Evolutionary conservation across 2,797 vertebrate genomes (phyloP).

Genomic region (Cheirogaleus major): DNA sequence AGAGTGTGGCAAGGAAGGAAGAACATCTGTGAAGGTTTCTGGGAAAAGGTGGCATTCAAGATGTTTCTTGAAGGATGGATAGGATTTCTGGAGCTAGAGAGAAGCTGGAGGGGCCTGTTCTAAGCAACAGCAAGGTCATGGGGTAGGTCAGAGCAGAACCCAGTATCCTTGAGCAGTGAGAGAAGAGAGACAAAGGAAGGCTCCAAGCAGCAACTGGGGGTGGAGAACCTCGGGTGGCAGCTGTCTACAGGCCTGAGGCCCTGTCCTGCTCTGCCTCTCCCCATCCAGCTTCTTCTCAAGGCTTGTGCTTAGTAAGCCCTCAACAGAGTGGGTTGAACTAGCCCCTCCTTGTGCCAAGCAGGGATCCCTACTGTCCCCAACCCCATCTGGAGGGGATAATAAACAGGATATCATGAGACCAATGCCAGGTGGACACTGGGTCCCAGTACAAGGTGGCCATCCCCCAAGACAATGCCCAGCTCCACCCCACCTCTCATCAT

Average conservation of each 20-base stretch:
- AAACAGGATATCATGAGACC: not conserved
- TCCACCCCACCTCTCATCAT: not conserved
- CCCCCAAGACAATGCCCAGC: not conserved
- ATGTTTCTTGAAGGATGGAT: constrained; percentile 34
- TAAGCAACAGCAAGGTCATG: constrained; percentile 1
- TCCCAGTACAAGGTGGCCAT: not conserved
- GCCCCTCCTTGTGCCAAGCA: not conserved
- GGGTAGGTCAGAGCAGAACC: constrained; percentile 38
- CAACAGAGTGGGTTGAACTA: not conserved
- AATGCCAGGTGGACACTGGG: not conserved
- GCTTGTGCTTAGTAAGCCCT: not conserved
- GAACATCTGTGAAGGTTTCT: not conserved
- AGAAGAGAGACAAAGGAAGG: not conserved
- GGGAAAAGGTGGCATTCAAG: not conserved
- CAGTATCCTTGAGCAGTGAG: not conserved
- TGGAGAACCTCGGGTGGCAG: not conserved
- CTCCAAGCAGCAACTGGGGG: not conserved
- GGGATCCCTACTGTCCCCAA: not conserved
- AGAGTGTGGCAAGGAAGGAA: not conserved
- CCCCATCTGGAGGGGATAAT: not conserved
- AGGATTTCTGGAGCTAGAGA: constrained; percentile 33
- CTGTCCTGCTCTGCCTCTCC: not conserved
- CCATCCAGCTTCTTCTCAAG: not conserved
- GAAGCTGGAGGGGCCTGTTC: not conserved
- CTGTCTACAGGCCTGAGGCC: not conserved